Base-by-base conservation (phyloP, 2,113 vertebrate genomes). In the Pelobates fuscus region DNA sequence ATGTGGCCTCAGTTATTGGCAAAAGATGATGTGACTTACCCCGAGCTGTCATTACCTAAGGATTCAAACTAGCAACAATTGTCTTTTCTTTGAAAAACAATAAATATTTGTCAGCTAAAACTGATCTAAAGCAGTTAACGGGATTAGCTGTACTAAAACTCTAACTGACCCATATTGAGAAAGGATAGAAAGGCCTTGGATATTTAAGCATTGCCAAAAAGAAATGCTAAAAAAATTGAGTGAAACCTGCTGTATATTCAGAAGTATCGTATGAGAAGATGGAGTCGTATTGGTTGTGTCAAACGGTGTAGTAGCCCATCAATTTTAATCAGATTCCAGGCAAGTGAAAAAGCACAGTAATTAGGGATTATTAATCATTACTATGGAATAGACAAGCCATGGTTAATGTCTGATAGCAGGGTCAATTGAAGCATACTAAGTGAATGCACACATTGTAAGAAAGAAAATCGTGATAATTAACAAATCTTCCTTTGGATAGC, bases 1-100 rank as follows among this genome's bases (percentile, higher is more conserved):
- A 76, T 76, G 72, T 76, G 72, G 67, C 54, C 46, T 29, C 17
- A 25, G 20, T 49, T 59, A 46, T 27, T 76, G 72, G 52, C 32
- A 27, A 59, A 12, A 76, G 20, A 24, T 49, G n/a, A 49, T 30
- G 63, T 67, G 62, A 67, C 72, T 20, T 66, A 58, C 57, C 59
- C 37, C 12, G 32, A 30, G 43, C 24, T n/a, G 46, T 72, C 54
- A 67, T 76, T 76, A 58, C 23, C 21, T 24, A 43, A 72, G 46
- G 23, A 24, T 21, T 23, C 59, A 59, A 18, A 60, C 43, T 3
- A 23, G 37, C 15, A 66, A 66, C 23, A 58, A 23, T 27, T n/a
- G 23, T 29, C 41, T 61, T 43, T 32, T 63, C 24, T 72, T 23
- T 52, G 27, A 18, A 10, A 21, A 71, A 71, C 58, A 55, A 20